These are phyloP conservation scores for Chaetodon trifasciatus DNA, from an alignment of 2,797 vertebrate species.

Conservation along the genomic window DNA sequence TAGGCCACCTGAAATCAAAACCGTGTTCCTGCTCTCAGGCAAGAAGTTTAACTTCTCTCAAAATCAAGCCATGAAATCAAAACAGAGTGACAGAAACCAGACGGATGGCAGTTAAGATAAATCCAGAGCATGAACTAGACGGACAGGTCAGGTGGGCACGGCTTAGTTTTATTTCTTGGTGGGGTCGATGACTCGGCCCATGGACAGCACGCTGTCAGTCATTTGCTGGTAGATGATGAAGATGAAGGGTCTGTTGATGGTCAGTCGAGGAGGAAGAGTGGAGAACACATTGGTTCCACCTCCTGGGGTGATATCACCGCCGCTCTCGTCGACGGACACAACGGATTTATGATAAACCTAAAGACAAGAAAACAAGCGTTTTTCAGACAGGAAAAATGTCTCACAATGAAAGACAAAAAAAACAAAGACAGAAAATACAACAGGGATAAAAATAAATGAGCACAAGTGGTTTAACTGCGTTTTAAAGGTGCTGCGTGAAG, in stretches of 20 bases:
- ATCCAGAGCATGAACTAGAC: not conserved
- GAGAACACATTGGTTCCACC: conserved; percentile 68
- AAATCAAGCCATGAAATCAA: no score
- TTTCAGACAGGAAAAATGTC: not conserved
- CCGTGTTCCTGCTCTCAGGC: not conserved
- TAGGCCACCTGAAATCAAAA: no score
- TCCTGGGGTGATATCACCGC: conserved; percentile 25
- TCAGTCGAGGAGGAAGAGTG: conserved; percentile 86
- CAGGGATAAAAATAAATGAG: no score
- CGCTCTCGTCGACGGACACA: conserved; percentile 86
- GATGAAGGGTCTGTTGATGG: conserved; percentile 89
- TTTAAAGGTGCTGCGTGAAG: no score
- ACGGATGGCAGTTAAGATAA: not conserved
- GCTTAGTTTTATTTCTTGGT: conserved; percentile 61
- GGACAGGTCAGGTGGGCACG: not conserved
- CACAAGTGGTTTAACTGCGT: no score
- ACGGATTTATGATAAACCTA: conserved; percentile 88
- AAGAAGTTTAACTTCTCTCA: not conserved
- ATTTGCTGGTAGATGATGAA: conserved; percentile 91
- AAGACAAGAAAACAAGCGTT: conserved; percentile 9
- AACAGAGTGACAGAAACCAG: not conserved
- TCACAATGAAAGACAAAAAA: not conserved
- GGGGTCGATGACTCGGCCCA: conserved; percentile 91
- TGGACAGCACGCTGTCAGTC: conserved; percentile 85
- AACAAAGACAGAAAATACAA: not conserved